Conservation (phyloP, 2,797 vertebrate genomes). For the Mycteria americana region DNA sequence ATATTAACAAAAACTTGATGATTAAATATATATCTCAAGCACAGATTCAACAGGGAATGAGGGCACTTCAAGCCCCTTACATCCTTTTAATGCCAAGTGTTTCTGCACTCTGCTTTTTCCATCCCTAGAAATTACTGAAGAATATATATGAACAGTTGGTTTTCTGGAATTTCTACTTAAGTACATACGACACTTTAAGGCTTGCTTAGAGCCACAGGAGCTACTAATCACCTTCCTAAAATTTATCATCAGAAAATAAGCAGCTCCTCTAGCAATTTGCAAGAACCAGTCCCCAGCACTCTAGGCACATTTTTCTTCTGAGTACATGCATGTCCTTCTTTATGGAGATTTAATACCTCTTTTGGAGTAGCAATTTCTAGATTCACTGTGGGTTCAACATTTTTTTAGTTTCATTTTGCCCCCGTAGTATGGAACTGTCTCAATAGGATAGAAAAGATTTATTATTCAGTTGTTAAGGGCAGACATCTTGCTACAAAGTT, state of each 20-base stretch:
- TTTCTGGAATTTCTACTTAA: neutral
- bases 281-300: neutral
- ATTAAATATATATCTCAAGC: neutral
- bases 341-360: neutral
- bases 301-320: neutral
- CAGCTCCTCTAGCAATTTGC: neutral
- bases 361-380: neutral
- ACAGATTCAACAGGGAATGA: neutral
- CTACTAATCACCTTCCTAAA: neutral
- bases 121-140: neutral
- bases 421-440: neutral
- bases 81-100: neutral
- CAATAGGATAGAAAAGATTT: neutral
- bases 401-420: neutral
- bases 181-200: neutral
- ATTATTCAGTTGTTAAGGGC: neutral
- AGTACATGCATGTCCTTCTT: neutral
- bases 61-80: rapidly evolving
- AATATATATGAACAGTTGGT: neutral
- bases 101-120: neutral
- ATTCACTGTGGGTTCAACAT: neutral
- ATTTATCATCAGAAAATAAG: neutral
- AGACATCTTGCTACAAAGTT: neutral
- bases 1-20: neutral
- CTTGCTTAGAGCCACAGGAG: neutral